Evolutionary conservation across 2,888 invertebrate species (phyloP).

Genomic region (Adineta ricciae): DNA sequence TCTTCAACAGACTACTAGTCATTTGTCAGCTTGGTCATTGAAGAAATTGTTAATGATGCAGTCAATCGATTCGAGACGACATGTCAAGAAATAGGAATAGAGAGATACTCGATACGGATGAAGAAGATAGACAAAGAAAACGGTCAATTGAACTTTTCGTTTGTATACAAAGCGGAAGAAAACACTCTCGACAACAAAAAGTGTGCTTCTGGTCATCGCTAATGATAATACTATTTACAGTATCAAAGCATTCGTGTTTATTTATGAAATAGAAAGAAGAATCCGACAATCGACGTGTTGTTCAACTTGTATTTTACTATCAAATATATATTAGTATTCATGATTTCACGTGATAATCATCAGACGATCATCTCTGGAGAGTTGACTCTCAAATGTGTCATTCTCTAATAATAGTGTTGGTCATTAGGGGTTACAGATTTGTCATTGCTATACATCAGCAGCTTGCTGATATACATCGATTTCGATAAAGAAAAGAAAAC

Average conservation of each 20-base stretch:
- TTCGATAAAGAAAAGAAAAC: too few relatives aligned
- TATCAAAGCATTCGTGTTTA: not conserved
- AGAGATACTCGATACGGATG: not conserved
- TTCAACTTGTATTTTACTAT: not conserved
- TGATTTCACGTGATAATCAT: not conserved
- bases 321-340: not conserved
- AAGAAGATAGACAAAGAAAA: not conserved
- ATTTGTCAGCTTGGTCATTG: not conserved
- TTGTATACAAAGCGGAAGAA: not conserved
- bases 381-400: not conserved
- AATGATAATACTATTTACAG: not conserved
- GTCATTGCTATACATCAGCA: conserved; percentile 2
- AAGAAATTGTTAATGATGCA: conserved; percentile 15
- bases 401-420: not conserved
- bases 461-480: not conserved
- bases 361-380: not conserved
- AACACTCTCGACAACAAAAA: not conserved
- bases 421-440: not conserved
- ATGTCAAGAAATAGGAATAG: not conserved
- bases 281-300: not conserved
- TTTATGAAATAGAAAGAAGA: not conserved
- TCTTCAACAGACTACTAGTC: not conserved
- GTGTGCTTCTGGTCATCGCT: not conserved
- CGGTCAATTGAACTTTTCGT: not conserved
- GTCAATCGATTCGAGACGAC: not conserved